Conservation (phyloP, 23 tunicate species). For the Ascidia mentula region DNA sequence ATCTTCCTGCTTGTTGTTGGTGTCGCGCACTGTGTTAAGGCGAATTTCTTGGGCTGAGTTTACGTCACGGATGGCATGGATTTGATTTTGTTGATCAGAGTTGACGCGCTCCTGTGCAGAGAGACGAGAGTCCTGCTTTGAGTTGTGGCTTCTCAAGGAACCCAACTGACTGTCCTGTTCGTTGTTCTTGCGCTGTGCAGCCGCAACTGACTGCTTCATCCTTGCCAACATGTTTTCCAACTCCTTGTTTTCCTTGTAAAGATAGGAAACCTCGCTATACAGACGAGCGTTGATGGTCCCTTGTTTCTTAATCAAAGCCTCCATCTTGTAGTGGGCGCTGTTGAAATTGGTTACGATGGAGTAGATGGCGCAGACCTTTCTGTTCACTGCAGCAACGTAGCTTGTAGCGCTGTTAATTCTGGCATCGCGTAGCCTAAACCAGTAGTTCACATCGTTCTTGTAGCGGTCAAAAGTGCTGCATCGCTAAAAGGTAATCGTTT, state of each 20-base stretch:
- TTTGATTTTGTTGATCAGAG: not conserved
- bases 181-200: not conserved
- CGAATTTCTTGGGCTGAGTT: conserved; percentile 1
- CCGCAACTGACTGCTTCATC: not conserved
- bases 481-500: not conserved
- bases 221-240: not conserved
- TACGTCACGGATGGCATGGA: not conserved
- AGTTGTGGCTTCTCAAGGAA: not conserved
- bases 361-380: not conserved
- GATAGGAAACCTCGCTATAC: not conserved
- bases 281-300: not conserved
- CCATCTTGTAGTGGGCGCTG: not conserved
- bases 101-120: not conserved
- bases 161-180: not conserved
- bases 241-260: conserved; percentile 1
- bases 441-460: not conserved
- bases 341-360: not conserved
- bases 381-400: not conserved
- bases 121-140: conserved; percentile 3
- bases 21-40: not conserved
- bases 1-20: not conserved
- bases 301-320: not conserved
- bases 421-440: not conserved
- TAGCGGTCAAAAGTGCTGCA: not conserved
- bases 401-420: not conserved